Conservation (phyloP, 2,113 vertebrate genomes). For the Proteles cristata region DNA sequence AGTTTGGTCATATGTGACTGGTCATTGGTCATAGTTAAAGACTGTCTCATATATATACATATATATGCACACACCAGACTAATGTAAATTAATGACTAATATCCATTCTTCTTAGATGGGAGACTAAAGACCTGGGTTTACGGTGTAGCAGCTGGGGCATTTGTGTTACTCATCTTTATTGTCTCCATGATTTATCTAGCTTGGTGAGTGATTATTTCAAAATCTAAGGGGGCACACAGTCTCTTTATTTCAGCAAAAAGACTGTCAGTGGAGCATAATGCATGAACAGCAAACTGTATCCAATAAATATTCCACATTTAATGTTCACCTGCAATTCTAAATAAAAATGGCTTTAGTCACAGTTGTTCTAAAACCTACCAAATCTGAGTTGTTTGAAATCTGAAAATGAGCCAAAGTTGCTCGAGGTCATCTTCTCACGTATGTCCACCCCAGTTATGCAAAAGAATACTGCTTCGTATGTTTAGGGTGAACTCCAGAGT, state of each 20-base stretch:
- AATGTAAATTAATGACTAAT: constrained; percentile 85
- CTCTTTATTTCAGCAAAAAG: neutral
- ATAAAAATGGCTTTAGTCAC: neutral
- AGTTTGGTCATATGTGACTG: constrained; percentile 10
- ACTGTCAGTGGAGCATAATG: neutral
- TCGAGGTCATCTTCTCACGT: neutral
- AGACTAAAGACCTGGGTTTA: constrained; percentile 99
- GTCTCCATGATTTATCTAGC: constrained; percentile 99
- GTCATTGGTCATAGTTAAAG: constrained; percentile 56
- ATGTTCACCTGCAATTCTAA: neutral
- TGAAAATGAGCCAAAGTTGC: neutral
- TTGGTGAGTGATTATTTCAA: constrained; percentile 94
- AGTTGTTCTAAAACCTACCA: neutral
- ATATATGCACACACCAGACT: constrained; percentile 34
- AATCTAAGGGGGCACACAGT: constrained; percentile 29
- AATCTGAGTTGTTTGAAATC: neutral
- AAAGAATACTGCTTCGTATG: neutral
- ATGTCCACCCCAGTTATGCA: neutral
- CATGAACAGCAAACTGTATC: neutral
- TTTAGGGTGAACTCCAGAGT: neutral
- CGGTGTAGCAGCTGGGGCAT: constrained; percentile 96
- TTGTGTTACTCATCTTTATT: constrained; percentile 99
- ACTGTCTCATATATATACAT: constrained; percentile 51
- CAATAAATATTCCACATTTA: neutral
- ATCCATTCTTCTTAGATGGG: constrained; percentile 93